Conservation (phyloP, 2,888 invertebrate genomes). For the Pheosia gnoma region DNA sequence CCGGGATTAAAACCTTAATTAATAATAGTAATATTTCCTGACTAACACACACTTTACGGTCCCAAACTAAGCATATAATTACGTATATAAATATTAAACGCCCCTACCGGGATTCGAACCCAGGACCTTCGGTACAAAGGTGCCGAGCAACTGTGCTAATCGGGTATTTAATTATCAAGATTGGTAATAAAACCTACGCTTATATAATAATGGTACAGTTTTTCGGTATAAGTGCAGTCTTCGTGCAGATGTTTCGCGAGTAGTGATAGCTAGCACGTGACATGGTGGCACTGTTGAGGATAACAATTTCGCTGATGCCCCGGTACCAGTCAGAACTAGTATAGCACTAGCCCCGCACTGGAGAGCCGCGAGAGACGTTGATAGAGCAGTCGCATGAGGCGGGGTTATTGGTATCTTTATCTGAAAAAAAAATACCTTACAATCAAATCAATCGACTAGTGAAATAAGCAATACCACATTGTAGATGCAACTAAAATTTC, state of each 20-base stretch:
- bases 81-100: too few species aligned
- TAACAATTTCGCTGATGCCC: slow-evolving; percentile 29
- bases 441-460: slow-evolving; percentile 3
- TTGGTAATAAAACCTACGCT: slow-evolving; percentile 30
- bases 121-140: too few species aligned
- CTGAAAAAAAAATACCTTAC: slow-evolving; percentile 12
- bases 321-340: slow-evolving; percentile 25
- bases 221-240: slow-evolving; percentile 46
- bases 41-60: too few species aligned
- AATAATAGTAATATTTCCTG: too few species aligned
- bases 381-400: slow-evolving; percentile 24
- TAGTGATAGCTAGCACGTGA: slow-evolving; percentile 41
- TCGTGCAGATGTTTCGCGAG: slow-evolving; percentile 31
- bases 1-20: too few species aligned
- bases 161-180: too few species aligned
- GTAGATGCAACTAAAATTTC: too few species aligned
- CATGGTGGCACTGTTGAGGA: slow-evolving; percentile 29
- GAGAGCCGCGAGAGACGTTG: slow-evolving; percentile 30
- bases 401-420: slow-evolving; percentile 22
- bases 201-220: slow-evolving; percentile 45
- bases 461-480: too few species aligned
- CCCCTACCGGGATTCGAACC: too few species aligned
- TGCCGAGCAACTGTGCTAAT: too few species aligned
- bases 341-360: slow-evolving; percentile 22
- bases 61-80: too few species aligned